Evolutionary conservation across 1,140 invertebrate genomes (phyloP).

Genomic region (Drosophila ananassae): DNA sequence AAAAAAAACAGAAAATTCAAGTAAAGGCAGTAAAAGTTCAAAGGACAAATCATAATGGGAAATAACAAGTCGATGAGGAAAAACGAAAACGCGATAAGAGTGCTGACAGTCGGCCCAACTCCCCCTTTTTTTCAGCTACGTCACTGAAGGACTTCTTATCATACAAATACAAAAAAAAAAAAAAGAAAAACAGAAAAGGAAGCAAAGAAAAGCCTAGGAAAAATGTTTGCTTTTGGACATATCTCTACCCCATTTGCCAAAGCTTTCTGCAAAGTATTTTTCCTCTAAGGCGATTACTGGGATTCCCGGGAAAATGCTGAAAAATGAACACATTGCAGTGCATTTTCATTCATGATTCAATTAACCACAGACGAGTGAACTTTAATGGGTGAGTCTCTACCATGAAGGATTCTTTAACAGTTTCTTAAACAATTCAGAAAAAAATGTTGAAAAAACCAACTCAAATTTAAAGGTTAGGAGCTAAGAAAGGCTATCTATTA

Average conservation of each 20-base stretch:
- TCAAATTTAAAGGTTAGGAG: too few relatives aligned
- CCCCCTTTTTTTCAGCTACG: neutral
- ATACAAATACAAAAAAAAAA: neutral
- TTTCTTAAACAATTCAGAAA: neutral
- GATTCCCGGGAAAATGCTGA: constrained; percentile 39
- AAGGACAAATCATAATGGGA: constrained; percentile 71
- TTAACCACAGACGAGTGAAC: constrained; percentile 68
- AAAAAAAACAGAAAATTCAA: too few relatives aligned
- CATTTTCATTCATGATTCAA: constrained; percentile 70
- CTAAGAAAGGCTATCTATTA: too few relatives aligned
- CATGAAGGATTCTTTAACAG: constrained; percentile 7
- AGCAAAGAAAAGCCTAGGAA: constrained; percentile 39
- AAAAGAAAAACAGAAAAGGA: constrained; percentile 17
- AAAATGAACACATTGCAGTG: constrained; percentile 61
- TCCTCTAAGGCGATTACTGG: constrained; percentile 63
- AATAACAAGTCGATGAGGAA: constrained; percentile 54
- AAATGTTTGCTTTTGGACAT: constrained; percentile 56
- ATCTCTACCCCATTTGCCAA: neutral
- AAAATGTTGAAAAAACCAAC: neutral
- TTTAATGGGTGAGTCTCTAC: constrained; percentile 19
- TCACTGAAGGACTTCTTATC: constrained; percentile 54
- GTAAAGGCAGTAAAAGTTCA: constrained; percentile 49
- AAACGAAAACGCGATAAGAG: constrained; percentile 58
- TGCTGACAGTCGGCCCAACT: constrained; percentile 33
- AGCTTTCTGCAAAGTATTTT: neutral